Conservation (phyloP, 2,797 vertebrate species). For the Sphenodon punctatus region DNA sequence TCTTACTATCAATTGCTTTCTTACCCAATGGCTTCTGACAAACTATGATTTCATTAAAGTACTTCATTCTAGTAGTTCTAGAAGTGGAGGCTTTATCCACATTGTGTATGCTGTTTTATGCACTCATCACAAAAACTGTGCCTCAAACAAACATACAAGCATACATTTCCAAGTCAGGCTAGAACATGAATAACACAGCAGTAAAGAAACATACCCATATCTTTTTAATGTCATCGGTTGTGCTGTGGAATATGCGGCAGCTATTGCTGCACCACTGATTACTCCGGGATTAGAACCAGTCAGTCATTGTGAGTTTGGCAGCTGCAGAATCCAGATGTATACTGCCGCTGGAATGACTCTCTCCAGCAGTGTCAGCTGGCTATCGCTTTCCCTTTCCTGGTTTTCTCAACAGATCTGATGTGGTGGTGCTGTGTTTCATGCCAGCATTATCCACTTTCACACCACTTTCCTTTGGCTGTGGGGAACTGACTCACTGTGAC, state of each 20-base stretch:
- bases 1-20: too few species aligned
- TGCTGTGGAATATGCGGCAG: not conserved
- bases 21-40: too few species aligned
- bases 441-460: conserved; percentile 45
- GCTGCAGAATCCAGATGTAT: conserved; percentile 58
- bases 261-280: conserved; percentile 38
- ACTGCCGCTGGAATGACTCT: conserved; percentile 40
- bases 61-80: too few species aligned
- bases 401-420: conserved; percentile 47
- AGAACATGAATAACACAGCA: not conserved
- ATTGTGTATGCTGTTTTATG: not conserved
- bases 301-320: conserved; percentile 43
- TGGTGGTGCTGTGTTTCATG: conserved; percentile 2
- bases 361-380: conserved; percentile 40
- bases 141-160: not conserved
- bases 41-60: too few species aligned
- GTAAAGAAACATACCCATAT: not conserved
- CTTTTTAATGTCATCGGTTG: not conserved
- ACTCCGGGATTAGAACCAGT: conserved; percentile 29
- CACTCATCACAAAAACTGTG: rapidly evolving
- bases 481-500: not conserved
- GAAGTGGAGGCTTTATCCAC: not conserved
- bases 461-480: conserved; percentile 16
- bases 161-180: not conserved
- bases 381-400: conserved; percentile 44